Evolutionary conservation across 2,888 invertebrate species (phyloP).

Genomic region (Lamellibrachia columna): DNA sequence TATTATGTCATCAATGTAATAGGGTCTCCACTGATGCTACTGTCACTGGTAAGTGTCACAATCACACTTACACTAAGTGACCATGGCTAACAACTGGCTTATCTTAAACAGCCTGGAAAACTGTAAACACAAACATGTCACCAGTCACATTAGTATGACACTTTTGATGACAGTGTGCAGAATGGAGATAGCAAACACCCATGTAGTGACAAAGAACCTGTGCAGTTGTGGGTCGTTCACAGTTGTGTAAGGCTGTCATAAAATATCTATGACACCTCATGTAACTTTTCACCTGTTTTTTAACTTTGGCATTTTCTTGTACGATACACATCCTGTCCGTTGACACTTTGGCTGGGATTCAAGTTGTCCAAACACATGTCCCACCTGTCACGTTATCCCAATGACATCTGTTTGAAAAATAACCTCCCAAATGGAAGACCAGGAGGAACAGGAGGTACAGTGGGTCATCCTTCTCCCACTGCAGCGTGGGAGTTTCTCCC

Average conservation of each 20-base stretch:
- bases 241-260: not conserved
- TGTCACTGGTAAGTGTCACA: not conserved
- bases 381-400: not conserved
- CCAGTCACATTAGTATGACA: not conserved
- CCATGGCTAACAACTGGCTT: not conserved
- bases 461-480: not conserved
- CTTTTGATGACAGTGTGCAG: not conserved
- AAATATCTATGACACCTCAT: not conserved
- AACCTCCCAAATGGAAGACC: not conserved
- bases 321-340: not conserved
- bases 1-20: not conserved
- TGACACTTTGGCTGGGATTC: not conserved
- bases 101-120: not conserved
- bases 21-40: not conserved
- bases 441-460: not conserved
- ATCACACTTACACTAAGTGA: not conserved
- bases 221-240: not conserved
- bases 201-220: not conserved
- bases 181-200: not conserved
- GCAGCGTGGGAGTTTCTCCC: not conserved
- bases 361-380: not conserved
- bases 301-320: not conserved
- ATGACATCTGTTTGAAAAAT: not conserved
- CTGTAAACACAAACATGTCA: not conserved
- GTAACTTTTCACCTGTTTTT: not conserved